Base-by-base conservation (phyloP, 2,888 invertebrate genomes). In the Nomada ferruginata region DNA sequence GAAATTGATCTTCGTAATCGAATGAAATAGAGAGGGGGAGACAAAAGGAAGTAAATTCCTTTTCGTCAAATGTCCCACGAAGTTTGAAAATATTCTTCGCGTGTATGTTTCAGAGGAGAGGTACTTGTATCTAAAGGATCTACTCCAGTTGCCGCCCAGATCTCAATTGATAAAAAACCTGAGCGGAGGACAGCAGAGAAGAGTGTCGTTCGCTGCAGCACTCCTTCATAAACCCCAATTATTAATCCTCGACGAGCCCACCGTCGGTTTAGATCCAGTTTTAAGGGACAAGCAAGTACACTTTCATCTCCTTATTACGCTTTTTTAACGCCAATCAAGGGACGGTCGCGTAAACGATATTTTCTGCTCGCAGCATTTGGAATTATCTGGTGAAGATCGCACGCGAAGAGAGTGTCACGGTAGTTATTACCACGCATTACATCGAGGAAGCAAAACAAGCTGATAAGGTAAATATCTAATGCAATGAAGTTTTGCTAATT, bases 401-500 rank as follows among this genome's bases (percentile, higher is more conserved):
- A 0, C 94, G 95, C 83, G 95, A 95, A 87, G 95, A 95, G 61
- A 96, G 96, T 50, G 96, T 96, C 79, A 97, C 98, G 10, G 97
- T 98, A 71, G 96, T 98, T 78, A 98, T 98, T 76, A 98, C 98
- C 0, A 98, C 98, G 18, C 98, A 98, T 94, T 98, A 98, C 91
- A 98, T 98, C 79, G 98, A 98, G 92, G 98, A 98, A 94, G 97
- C 98, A 3, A 96, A 96, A 90, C 96, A 97, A 92, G 97, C 97
- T 3, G 95, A 97, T 92, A 96, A 95, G 94, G 97, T 97, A 94
- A 94, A 13, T 13, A 36, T 36, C 36, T 36, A 7, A 36, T 7
- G 36, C 36, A 36, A 36, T 7, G 7, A 7, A 7, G 36, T 36
- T 36, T 36, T 36, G 23, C 23, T n/a, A n/a, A 0, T 53, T 20